Base-by-base conservation (phyloP, 1,140 invertebrate species). In the Drosophila suzukii region DNA sequence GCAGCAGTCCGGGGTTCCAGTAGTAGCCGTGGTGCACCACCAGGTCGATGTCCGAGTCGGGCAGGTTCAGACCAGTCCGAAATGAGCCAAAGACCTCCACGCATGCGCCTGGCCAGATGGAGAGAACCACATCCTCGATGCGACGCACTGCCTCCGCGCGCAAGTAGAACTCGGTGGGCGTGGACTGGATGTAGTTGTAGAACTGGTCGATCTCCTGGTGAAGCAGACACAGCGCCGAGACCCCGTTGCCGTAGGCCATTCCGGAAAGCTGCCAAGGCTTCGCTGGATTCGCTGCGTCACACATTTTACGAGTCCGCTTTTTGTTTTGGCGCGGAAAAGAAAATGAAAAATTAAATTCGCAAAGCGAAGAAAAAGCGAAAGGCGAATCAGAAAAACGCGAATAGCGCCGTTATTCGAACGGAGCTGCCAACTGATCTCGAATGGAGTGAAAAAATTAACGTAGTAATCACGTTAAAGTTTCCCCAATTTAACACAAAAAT, bases 201-300 rank as follows among this genome's bases (percentile, higher is more conserved):
- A 85, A 86, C 17, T 78, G 65, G 15, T 85, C 82, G 17, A 85
- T 85, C 39, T 85, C 82, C 27, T 60, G 60, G 34, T 85, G 78
- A 27, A 73, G 46, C 46, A 73, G 49, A 10, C 56, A 34, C 12
- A 85, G 47, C 4, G 74, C 82, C 11, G 54, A 27, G 4, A 75
- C 51, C 0, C 82, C 82, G 13, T 43, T 70, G 8, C 82, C 61
- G 39, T 85, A 86, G 20, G 54, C 27, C 36, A 54, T 67, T 27
- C 55, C 51, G 38, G 49, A 41, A 20, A 78, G 17, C 2, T 60
- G 46, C 82, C 82, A 85, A 2, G 78, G 65, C 44, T 79, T 60
- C 1, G 20, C 4, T 13, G 27, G 34, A 44, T 12, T 72, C 39
- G 15, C 39, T 15, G 56, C 17, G 38, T 73, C 67, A 73, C 47